Percentiles rank a stretch among this genome's conserved stretches.
Conservation (phyloP, 2,113 vertebrate genomes). For the Pandion haliaetus region DNA sequence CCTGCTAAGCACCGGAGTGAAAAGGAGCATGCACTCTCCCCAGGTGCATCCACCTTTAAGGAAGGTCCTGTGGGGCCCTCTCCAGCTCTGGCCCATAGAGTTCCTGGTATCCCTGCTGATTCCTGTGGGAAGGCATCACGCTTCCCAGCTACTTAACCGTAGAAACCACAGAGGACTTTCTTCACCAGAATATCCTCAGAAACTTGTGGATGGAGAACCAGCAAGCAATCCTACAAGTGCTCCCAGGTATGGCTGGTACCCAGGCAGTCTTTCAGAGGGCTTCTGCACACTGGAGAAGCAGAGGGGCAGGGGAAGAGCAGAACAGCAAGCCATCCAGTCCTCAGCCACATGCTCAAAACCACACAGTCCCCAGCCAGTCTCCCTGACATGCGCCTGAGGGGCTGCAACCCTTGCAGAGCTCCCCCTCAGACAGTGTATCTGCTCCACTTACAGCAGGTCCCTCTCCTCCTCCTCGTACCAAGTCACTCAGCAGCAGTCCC, state of each 20-base stretch:
- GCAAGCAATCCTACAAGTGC: background rate
- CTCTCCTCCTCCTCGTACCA: background rate
- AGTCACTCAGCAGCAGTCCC: background rate
- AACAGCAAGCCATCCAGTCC: background rate
- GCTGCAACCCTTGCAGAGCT: background rate
- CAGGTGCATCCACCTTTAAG: background rate
- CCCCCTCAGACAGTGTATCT: background rate
- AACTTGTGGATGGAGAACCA: background rate
- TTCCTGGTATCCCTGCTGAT: fast-evolving
- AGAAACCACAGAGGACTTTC: background rate
- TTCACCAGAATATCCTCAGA: background rate
- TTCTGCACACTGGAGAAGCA: background rate
- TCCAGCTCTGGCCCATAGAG: background rate
- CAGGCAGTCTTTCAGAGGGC: background rate
- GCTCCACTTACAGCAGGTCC: background rate
- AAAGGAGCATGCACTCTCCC: background rate
- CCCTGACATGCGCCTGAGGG: background rate
- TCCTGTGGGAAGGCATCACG: background rate
- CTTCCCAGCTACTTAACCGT: background rate
- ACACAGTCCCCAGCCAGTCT: background rate
- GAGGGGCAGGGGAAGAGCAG: background rate
- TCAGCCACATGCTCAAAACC: background rate
- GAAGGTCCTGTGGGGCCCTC: background rate
- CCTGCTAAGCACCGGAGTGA: background rate
- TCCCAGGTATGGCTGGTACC: background rate